Conservation (phyloP, 2,888 invertebrate species). For the Habroteleia sp. region DNA sequence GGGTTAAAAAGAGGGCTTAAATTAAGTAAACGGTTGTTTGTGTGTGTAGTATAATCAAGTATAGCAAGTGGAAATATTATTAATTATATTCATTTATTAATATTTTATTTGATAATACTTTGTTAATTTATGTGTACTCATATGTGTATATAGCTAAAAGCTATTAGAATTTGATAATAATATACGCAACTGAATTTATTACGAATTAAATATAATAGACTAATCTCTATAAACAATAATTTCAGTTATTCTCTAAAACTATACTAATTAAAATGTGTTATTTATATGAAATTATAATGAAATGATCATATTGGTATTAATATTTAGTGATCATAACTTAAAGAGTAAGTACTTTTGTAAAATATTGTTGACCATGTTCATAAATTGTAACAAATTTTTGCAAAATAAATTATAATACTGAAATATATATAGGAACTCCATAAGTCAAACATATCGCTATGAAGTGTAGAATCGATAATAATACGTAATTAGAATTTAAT, state of each 20-base stretch:
- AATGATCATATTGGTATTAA: too few species aligned
- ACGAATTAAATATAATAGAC: constrained; percentile 9
- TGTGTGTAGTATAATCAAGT: constrained; percentile 35
- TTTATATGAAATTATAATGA: too few species aligned
- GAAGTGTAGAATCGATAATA: too few species aligned
- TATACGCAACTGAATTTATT: constrained; percentile 5
- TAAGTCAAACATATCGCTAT: too few species aligned
- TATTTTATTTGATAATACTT: constrained; percentile 14
- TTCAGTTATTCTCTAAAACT: neutral
- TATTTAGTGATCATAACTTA: too few species aligned
- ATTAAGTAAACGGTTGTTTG: constrained; percentile 45
- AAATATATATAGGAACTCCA: too few species aligned
- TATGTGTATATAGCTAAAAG: neutral
- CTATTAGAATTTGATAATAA: neutral
- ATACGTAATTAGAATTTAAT: too few species aligned
- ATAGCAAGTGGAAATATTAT: constrained; percentile 25
- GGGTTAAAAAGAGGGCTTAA: constrained; percentile 31
- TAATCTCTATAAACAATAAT: constrained; percentile 9
- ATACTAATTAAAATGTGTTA: too few species aligned
- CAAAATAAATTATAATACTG: too few species aligned
- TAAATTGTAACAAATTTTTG: too few species aligned
- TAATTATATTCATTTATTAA: constrained; percentile 23
- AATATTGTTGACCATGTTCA: too few species aligned
- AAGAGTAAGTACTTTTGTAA: too few species aligned
- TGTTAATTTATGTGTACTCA: neutral